Percentiles rank a stretch among this genome's conserved stretches.
These are phyloP conservation scores for Amniataba percoides DNA, from an alignment of 2,797 vertebrate genomes.

Conservation along the genomic window DNA sequence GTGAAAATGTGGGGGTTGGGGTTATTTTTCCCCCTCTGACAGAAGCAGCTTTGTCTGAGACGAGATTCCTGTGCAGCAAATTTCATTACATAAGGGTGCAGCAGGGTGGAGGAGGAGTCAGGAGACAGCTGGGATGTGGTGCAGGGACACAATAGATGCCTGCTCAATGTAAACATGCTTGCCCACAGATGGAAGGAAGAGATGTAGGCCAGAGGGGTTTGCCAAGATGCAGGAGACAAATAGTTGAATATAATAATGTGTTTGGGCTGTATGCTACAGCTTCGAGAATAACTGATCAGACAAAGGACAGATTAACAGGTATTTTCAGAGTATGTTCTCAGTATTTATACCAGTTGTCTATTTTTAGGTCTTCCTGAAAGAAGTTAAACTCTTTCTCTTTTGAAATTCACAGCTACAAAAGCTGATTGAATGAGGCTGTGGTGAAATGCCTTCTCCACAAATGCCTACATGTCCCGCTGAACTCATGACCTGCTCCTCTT, in stretches of 20 bases:
- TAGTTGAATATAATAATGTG: background rate
- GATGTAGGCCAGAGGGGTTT: conserved; percentile 6
- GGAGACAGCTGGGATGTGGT: conserved; percentile 77
- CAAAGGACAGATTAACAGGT: background rate
- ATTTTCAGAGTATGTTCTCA: conserved; percentile 7
- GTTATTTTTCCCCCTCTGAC: conserved; percentile 59
- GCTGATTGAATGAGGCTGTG: background rate
- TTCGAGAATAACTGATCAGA: background rate
- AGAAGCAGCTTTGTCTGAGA: conserved; percentile 84
- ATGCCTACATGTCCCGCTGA: conserved; percentile 51
- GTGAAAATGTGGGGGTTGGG: conserved; percentile 68
- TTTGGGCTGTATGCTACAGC: background rate
- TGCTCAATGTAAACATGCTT: conserved; percentile 62
- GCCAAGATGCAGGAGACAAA: background rate
- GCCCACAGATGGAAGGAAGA: conserved; percentile 29
- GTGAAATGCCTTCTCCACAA: conserved; percentile 1
- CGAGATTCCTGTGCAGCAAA: conserved; percentile 83
- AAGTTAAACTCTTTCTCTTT: background rate
- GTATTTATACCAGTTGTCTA: background rate
- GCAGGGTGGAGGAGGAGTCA: conserved; percentile 65
- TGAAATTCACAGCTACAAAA: background rate
- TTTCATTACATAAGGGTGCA: conserved; percentile 81
- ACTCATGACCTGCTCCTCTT: conserved; percentile 58
- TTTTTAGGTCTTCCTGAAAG: background rate
- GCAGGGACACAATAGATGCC: conserved; percentile 70